Percentiles rank a stretch among this genome's conserved stretches.
Evolutionary conservation across 1,140 invertebrate genomes (phyloP).

Genomic region (Apolygus lucorum): DNA sequence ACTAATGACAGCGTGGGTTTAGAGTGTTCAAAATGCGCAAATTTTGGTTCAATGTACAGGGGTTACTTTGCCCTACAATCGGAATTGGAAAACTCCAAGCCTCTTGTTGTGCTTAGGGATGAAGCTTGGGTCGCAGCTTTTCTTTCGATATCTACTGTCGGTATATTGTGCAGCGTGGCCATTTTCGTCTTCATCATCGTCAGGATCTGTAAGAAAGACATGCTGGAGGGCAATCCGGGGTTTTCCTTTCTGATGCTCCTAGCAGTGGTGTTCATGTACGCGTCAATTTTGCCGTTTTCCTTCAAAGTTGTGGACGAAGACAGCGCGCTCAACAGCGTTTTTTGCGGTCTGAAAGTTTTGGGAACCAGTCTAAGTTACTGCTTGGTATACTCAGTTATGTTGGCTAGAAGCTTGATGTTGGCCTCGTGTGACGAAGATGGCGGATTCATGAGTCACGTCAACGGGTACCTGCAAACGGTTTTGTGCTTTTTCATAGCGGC

Average conservation of each 20-base stretch:
- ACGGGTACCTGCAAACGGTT: conserved; percentile 48
- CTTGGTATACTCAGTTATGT: conserved; percentile 47
- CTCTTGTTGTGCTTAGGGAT: conserved; percentile 35
- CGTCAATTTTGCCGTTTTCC: conserved; percentile 45
- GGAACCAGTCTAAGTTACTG: conserved; percentile 45
- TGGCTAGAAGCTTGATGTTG: conserved; percentile 48
- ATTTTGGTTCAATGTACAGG: conserved; percentile 26
- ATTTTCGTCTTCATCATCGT: conserved; percentile 45
- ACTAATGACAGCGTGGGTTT: conserved; percentile 18
- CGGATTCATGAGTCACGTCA: conserved; percentile 51
- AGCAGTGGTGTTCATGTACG: conserved; percentile 43
- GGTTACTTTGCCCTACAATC: conserved; percentile 22
- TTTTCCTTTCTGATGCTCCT: conserved; percentile 46
- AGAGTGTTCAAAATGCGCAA: conserved; percentile 29
- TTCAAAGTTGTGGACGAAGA: conserved; percentile 25
- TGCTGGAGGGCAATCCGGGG: conserved; percentile 46
- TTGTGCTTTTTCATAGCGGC: conserved; percentile 48
- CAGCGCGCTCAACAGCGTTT: conserved; percentile 22
- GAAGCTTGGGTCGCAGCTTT: conserved; percentile 44
- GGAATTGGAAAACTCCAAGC: conserved; percentile 7
- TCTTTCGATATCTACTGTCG: conserved; percentile 42
- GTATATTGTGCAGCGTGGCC: conserved; percentile 41
- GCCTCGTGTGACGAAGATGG: conserved; percentile 46
- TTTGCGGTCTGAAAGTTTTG: conserved; percentile 46
- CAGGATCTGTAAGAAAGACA: conserved; percentile 43